Conservation (phyloP, 2,888 invertebrate genomes). For the Nebria brevicollis region DNA sequence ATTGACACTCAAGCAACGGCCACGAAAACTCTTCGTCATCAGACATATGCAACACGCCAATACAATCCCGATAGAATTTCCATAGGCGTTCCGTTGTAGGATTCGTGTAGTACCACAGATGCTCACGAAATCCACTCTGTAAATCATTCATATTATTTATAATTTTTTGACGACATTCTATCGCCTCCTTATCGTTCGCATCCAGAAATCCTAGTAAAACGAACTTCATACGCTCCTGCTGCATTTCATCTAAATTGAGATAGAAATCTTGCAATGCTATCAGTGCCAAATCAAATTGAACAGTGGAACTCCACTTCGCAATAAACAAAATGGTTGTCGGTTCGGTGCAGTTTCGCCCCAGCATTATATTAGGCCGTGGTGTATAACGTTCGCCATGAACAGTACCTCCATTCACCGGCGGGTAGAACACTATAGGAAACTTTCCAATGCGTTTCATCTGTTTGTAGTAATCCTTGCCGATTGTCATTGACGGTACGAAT, state of each 20-base stretch:
- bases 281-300: background rate
- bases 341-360: background rate
- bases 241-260: background rate
- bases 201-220: background rate
- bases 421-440: background rate
- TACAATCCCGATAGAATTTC: background rate
- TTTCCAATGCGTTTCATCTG: background rate
- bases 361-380: no score
- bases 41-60: background rate
- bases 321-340: background rate
- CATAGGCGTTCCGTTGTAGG: background rate
- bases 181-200: background rate
- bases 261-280: background rate
- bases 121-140: background rate
- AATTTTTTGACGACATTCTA: background rate
- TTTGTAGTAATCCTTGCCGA: background rate
- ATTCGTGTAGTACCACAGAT: background rate
- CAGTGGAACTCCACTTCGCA: no score
- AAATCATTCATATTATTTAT: no score
- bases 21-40: background rate
- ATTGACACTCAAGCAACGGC: background rate
- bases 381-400: no score
- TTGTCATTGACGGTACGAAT: background rate
- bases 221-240: background rate
- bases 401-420: background rate